Conservation (phyloP, 92 coral and sea anemone genomes). For the Epizoanthus illoricatus region DNA sequence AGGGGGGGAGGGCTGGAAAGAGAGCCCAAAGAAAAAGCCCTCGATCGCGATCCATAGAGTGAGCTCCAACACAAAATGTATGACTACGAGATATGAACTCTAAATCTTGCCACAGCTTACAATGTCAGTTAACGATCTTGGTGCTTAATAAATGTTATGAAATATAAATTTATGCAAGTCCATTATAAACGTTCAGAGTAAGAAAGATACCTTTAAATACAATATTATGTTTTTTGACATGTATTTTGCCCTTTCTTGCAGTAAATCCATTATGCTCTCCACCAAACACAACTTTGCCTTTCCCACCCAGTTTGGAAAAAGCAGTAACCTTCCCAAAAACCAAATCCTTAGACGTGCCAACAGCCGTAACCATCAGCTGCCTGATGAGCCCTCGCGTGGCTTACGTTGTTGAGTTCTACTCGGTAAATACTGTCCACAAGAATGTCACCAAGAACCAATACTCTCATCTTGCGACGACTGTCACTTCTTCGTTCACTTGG, state of each 20-base stretch:
- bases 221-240: background rate
- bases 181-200: too few species aligned
- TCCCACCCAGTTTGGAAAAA: conserved; percentile 43
- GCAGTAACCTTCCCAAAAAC: conserved; percentile 49
- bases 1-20: too few species aligned
- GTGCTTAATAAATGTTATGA: too few species aligned
- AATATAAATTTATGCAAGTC: too few species aligned
- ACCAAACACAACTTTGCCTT: conserved; percentile 59
- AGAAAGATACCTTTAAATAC: too few species aligned
- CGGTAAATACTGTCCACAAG: conserved; percentile 37
- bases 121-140: too few species aligned
- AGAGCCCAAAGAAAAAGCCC: too few species aligned
- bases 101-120: too few species aligned
- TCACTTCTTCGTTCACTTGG: conserved; percentile 5
- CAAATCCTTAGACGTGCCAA: conserved; percentile 38
- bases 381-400: background rate
- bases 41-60: too few species aligned
- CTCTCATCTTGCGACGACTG: conserved; percentile 28
- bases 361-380: conserved; percentile 43
- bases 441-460: background rate
- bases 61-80: too few species aligned
- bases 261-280: conserved; percentile 64
- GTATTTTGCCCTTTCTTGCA: conserved; percentile 10
- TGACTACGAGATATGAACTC: too few species aligned
- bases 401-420: conserved; percentile 43